These are phyloP conservation scores for Pachycephus smyrnensis DNA, from an alignment of 2,888 invertebrate genomes.

Conservation along the genomic window DNA sequence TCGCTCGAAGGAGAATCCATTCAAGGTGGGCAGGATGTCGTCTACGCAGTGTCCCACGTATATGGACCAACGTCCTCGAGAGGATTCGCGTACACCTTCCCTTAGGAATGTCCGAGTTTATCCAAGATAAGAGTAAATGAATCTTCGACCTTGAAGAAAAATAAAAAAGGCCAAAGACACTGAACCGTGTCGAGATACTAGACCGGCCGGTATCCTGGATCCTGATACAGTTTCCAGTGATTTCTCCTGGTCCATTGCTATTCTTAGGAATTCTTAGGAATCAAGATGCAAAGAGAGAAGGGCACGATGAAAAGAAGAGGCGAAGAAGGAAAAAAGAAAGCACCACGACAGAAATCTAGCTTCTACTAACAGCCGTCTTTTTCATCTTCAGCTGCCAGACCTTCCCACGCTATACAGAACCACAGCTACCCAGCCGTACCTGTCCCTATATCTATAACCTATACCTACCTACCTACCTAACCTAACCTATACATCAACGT, in stretches of 20 bases:
- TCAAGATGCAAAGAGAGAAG: neutral
- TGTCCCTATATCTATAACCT: neutral
- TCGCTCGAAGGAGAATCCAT: conserved; percentile 25
- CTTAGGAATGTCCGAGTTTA: neutral
- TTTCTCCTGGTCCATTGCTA: neutral
- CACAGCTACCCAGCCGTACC: conserved; percentile 32
- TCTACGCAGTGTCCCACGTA: neutral
- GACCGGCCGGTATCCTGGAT: neutral
- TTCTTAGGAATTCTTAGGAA: neutral
- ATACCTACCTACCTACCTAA: conserved; percentile 39
- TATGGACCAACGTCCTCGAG: conserved; percentile 8
- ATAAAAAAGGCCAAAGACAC: neutral
- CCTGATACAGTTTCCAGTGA: neutral
- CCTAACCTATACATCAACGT: conserved; percentile 19
- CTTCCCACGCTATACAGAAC: conserved; percentile 61
- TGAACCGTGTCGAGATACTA: neutral
- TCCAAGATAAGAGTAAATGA: neutral
- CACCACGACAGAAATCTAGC: neutral
- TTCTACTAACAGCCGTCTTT: conserved; percentile 23
- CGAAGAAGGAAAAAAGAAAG: neutral
- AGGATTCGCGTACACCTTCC: conserved; percentile 2
- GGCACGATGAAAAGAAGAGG: neutral
- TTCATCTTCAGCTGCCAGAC: conserved; percentile 60
- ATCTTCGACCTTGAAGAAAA: neutral
- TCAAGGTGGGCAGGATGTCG: conserved; percentile 22